Evolutionary conservation across 2,797 vertebrate species (phyloP), one percentile per base, ranked within the genome.

Genomic region (Tarsius wallacei): DNA sequence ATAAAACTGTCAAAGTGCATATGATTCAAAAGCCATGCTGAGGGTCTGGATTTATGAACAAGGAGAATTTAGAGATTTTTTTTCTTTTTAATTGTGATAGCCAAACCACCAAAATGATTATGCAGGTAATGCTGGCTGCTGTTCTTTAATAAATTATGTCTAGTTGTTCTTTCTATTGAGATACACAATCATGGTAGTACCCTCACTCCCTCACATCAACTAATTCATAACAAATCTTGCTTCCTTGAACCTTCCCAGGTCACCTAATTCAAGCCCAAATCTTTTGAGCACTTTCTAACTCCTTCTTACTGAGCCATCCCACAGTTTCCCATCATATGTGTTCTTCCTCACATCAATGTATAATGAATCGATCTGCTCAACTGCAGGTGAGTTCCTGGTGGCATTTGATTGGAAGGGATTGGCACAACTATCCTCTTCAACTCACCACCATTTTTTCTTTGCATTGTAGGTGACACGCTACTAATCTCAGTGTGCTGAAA

Each of bases 401-500:
- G 3, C 33, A 33, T 71, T 55, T 17, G 19, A n/a, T 33, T 42
- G 24, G 2, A 66, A 14, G 1, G 8, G 51, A 7, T 12, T 15
- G 81, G n/a, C 36, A 42, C 1, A 31, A 2, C 21, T 16, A 12
- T 57, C 14, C 55, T 6, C 31, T 36, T 33, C 9, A 19, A 11
- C 1, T 17, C 59, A 77, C 2, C 17, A 22, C 28, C 22, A 19
- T 0, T 28, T 85, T 82, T 31, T 68, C 57, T 76, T 33, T 59
- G 6, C 22, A n/a, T 51, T 33, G 15, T 13, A 26, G 16, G 10
- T 66, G 19, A 73, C 22, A 68, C n/a, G 49, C 33, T 87, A 59
- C 16, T 73, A 10, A 26, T 85, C 90, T 36, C n/a, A 66, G 70
- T 12, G 2, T 74, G 26, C n/a, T 33, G 77, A 88, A 93, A 90